phyloP scores from a whole-genome alignment of 2,888 invertebrate genomes.

The Melanargia galathea region DNA sequence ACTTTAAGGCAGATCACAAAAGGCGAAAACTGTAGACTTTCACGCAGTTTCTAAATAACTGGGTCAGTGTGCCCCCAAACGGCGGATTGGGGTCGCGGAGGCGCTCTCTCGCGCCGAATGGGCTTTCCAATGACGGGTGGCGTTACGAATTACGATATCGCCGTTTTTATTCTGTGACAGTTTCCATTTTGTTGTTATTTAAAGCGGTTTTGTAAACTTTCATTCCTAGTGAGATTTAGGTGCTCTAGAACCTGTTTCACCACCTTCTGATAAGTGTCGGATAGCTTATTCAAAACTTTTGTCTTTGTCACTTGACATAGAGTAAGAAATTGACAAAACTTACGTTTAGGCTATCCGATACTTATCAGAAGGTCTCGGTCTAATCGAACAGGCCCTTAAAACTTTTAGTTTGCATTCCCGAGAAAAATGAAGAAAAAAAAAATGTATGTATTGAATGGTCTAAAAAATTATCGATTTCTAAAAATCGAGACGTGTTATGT shows the following conservation, averaged over 20 bases:
- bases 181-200: slow-evolving; percentile 1
- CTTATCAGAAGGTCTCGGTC: too few relatives aligned
- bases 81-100: slow-evolving; percentile 31
- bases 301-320: too few relatives aligned
- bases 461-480: not conserved
- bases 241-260: too few relatives aligned
- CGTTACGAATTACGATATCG: slow-evolving; percentile 6
- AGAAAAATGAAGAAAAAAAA: too few relatives aligned
- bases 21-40: slow-evolving; percentile 14
- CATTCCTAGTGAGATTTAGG: not conserved
- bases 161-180: not conserved
- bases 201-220: slow-evolving; percentile 2
- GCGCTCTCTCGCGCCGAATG: slow-evolving; percentile 29
- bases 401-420: too few relatives aligned
- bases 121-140: slow-evolving; percentile 14
- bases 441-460: not conserved
- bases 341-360: too few relatives aligned
- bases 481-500: not conserved
- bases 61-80: slow-evolving; percentile 31
- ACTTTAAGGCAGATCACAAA: slow-evolving; percentile 5
- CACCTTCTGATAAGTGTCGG: not conserved
- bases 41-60: slow-evolving; percentile 26
- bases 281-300: too few relatives aligned
- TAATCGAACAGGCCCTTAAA: too few relatives aligned
- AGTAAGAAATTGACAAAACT: too few relatives aligned